Base-by-base conservation (phyloP, 2,888 invertebrate species). In the Thysanoteuthis rhombus region DNA sequence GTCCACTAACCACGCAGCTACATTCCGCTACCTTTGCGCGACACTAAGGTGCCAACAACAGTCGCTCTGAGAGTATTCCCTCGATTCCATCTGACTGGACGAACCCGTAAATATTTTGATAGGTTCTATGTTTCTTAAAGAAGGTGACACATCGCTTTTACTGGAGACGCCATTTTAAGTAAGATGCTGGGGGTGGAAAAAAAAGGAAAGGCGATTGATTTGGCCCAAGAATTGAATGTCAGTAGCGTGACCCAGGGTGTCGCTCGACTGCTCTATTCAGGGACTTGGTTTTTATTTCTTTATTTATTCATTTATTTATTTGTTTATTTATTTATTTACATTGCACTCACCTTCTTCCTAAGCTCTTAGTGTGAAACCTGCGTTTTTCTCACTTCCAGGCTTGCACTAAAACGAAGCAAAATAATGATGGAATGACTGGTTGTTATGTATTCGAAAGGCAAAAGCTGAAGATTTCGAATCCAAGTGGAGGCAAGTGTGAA, bases 61-160 rank as follows among this genome's bases (percentile, higher is more conserved):
- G 75, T 75, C 75, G n/a, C n/a, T 75, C 19, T 3, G 1, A 75
- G n/a, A 36, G 75, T 75, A 75, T 75, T 75, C 75, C 75, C 75
- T 75, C 75, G 75, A 75, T 75, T 75, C 75, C 75, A 75, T n/a
- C 75, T 75, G 75, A 75, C 75, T 75, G 75, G n/a, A 75, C n/a
- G 36, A 75, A 75, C 75, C 75, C 75, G 75, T 75, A 75, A 75
- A 75, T 75, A 75, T 75, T 75, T 75, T 75, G 75, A 75, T 75
- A 75, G n/a, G 12, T 75, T 75, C 75, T 36, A 75, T 75, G 75
- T 75, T 75, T 75, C 75, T n/a, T n/a, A n/a, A 75, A 75, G n/a
- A 75, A 75, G 75, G n/a, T 75, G 75, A 75, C 75, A 75, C 75
- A 25, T 75, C 75, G 5, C 75, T 36, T 12, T 16, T 36, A 36